A percentile compares a stretch with the other conserved stretches of the same genome.
Conservation (phyloP, 2,888 invertebrate species). For the Lasioglossum lativentre region DNA sequence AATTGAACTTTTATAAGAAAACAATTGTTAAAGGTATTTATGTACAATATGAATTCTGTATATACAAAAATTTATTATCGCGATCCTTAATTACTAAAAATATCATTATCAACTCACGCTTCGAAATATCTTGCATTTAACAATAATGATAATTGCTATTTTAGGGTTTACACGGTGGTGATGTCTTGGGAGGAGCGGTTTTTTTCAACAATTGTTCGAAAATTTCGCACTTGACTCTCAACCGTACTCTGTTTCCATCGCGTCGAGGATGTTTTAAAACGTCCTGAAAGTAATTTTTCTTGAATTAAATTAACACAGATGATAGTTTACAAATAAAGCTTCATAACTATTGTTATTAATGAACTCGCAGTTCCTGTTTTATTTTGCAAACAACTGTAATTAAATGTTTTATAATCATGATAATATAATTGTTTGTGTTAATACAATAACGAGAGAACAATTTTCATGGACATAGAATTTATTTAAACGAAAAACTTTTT, state of each 20-base stretch:
- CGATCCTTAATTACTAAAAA: not conserved
- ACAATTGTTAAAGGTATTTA: not conserved
- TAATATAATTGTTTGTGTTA: not conserved
- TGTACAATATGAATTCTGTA: not conserved
- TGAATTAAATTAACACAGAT: not conserved
- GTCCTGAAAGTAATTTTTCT: slow-evolving; percentile 65
- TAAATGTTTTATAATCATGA: too few relatives aligned
- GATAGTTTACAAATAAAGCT: not conserved
- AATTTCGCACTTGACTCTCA: slow-evolving; percentile 73
- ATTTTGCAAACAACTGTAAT: not conserved
- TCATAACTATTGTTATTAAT: not conserved
- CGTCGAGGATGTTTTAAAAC: slow-evolving; percentile 74
- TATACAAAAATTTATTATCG: slow-evolving; percentile 11
- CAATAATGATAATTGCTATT: not conserved
- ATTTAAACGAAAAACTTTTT: not conserved
- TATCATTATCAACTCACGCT: not conserved
- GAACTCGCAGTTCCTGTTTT: too few relatives aligned
- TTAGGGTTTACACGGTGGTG: slow-evolving; percentile 50
- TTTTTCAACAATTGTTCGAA: slow-evolving; percentile 68
- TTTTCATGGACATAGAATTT: not conserved
- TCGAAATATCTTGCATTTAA: not conserved
- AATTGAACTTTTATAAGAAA: not conserved
- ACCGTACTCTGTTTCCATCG: slow-evolving; percentile 76
- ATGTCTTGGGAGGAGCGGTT: slow-evolving; percentile 52
- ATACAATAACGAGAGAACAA: too few relatives aligned